phyloP scores from a whole-genome alignment of 2,888 invertebrate species.

The Pristionchus mayeri region DNA sequence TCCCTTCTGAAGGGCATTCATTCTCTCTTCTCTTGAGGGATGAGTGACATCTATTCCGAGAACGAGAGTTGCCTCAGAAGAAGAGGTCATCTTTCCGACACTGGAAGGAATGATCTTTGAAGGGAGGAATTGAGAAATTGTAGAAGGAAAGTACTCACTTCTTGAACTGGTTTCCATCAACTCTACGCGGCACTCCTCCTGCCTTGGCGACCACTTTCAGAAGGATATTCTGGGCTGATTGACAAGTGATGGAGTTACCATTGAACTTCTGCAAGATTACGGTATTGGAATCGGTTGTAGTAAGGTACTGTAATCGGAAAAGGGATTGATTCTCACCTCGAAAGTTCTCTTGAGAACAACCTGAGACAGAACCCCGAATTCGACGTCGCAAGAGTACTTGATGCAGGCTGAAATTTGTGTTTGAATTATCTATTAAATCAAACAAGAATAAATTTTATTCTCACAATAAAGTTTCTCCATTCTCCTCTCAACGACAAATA shows the following conservation, averaged over 20 bases:
- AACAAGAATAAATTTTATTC: too few species aligned
- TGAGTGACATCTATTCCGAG: conserved; percentile 76
- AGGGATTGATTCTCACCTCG: too few species aligned
- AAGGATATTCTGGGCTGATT: conserved; percentile 80
- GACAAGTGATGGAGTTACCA: conserved; percentile 72
- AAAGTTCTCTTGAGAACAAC: conserved; percentile 73
- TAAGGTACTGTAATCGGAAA: neutral
- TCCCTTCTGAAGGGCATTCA: neutral
- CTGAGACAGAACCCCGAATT: conserved; percentile 75
- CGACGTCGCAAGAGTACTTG: conserved; percentile 78
- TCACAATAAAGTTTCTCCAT: neutral
- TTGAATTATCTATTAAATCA: too few species aligned
- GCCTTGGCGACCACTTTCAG: conserved; percentile 84
- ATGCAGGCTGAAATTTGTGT: conserved; percentile 71
- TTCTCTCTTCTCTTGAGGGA: conserved; percentile 23
- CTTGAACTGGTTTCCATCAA: conserved; percentile 48
- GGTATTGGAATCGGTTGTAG: neutral
- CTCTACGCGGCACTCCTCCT: conserved; percentile 81
- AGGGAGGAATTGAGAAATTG: neutral
- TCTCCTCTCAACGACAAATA: neutral
- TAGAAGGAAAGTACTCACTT: neutral
- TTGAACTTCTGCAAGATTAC: conserved; percentile 62
- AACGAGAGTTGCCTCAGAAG: conserved; percentile 81
- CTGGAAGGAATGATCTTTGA: conserved; percentile 41
- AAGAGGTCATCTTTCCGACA: conserved; percentile 55